Evolutionary conservation across 2,113 vertebrate genomes (phyloP).

Genomic region (Petrocephalus zakoni): DNA sequence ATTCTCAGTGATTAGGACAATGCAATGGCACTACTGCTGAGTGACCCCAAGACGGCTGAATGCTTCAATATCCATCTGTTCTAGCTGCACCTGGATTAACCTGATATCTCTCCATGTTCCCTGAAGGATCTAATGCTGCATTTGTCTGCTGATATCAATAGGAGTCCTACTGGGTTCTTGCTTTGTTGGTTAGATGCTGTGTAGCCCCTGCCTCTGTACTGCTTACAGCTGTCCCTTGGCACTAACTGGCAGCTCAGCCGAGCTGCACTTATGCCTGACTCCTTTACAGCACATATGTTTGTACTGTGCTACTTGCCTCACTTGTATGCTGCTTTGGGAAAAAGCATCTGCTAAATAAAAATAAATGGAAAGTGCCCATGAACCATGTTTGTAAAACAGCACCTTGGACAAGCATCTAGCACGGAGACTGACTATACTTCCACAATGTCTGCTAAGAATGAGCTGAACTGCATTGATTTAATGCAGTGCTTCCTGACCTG

Average conservation of each 20-base stretch:
- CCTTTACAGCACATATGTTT: neutral
- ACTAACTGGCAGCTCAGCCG: neutral
- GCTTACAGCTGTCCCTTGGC: neutral
- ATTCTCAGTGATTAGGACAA: neutral
- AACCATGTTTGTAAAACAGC: neutral
- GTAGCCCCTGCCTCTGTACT: neutral
- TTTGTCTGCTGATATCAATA: neutral
- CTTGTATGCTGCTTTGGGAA: neutral
- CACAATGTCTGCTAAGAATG: neutral
- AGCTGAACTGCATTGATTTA: too few relatives aligned
- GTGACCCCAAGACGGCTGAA: neutral
- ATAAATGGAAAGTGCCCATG: neutral
- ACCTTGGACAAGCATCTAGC: neutral
- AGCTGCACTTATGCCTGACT: neutral
- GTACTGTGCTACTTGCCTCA: neutral
- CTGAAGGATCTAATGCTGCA: neutral
- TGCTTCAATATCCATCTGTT: neutral
- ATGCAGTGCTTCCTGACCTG: too few relatives aligned
- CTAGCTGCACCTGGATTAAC: neutral
- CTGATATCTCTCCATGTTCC: neutral
- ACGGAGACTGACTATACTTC: neutral
- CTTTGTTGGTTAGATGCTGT: neutral
- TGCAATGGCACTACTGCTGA: neutral
- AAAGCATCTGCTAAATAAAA: neutral
- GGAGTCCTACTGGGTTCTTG: neutral